Base-by-base conservation (phyloP, 2,797 vertebrate species). In the Sciaenops ocellatus region DNA sequence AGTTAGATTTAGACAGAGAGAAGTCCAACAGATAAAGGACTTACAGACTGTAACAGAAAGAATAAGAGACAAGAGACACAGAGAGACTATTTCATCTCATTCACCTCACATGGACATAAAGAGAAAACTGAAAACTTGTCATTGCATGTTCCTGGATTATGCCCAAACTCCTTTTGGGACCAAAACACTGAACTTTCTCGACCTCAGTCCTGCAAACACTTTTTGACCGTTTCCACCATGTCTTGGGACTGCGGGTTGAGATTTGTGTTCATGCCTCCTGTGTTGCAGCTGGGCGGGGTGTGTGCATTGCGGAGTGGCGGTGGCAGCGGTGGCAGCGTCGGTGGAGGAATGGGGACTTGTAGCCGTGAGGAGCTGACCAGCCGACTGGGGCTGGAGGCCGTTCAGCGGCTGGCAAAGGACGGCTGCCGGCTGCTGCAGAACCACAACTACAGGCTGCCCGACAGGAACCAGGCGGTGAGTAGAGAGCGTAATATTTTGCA, bases 241-340 rank as follows among this genome's bases (percentile, higher is more conserved):
- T 97, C 97, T 90, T 99, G 97, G 97, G 97, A 97, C 60, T 99
- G 97, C 70, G 97, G 98, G 79, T 94, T 99, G 93, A 99, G 96
- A 95, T 98, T 97, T 92, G 92, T 98, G 68, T 98, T 99, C 95
- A 92, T 98, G 92, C 96, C 98, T 92, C 97, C 97, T 91, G 96
- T 94, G 84, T 94, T 99, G 78, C 98, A 99, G 97, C 97, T 93
- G 95, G 96, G 90, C 72, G 96, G 94, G 12, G 95, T 97, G 90
- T 99, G 98, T 76, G 94, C 96, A 11, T 93, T 98, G 77, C 95
- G 96, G 51, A 96, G 80, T 0, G 60, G 83, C 6, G 52, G 85
- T 1, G 81, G 87, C 60, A 26, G 86, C 1, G 55, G 87, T 0
- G 60, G 85, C 0, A 59, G 44, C 7, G 69, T 26, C 2, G 50